phyloP scores from a whole-genome alignment of 1,140 invertebrate genomes.

The Platorchestia sp. region DNA sequence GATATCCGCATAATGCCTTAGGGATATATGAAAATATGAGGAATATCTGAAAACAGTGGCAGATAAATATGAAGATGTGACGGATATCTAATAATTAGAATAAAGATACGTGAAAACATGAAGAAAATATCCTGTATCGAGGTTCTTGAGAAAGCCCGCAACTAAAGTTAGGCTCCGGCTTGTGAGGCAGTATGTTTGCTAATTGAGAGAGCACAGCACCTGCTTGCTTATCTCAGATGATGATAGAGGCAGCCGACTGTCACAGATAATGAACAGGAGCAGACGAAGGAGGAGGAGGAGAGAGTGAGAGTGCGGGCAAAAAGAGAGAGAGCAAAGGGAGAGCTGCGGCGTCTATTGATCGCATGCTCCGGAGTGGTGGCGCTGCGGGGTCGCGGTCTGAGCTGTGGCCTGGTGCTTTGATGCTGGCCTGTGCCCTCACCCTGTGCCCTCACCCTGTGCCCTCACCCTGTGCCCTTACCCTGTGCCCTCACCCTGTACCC shows the following conservation, averaged over 20 bases:
- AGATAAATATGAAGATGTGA: too few relatives aligned
- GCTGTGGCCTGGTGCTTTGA: background rate
- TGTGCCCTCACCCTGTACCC: too few relatives aligned
- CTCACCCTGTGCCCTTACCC: too few relatives aligned
- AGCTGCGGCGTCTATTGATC: background rate
- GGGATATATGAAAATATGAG: too few relatives aligned
- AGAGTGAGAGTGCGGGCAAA: background rate
- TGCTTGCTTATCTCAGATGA: background rate
- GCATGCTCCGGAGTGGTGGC: background rate
- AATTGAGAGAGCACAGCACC: background rate
- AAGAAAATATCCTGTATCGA: background rate
- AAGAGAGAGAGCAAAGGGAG: conserved; percentile 5
- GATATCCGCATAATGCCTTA: too few relatives aligned
- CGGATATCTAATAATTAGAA: too few relatives aligned
- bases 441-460: conserved; percentile 10
- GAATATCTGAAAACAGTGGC: too few relatives aligned
- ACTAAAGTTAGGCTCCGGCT: background rate
- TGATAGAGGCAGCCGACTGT: background rate
- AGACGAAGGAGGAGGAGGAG: background rate
- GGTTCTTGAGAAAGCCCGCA: background rate
- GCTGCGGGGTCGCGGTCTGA: background rate
- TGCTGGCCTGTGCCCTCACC: background rate
- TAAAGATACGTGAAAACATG: background rate
- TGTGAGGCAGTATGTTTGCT: background rate
- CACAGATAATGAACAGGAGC: background rate